Percentiles rank a stretch among this genome's conserved stretches.
Evolutionary conservation across 2,113 vertebrate genomes (phyloP).

Genomic region (Triplophysa rosa): DNA sequence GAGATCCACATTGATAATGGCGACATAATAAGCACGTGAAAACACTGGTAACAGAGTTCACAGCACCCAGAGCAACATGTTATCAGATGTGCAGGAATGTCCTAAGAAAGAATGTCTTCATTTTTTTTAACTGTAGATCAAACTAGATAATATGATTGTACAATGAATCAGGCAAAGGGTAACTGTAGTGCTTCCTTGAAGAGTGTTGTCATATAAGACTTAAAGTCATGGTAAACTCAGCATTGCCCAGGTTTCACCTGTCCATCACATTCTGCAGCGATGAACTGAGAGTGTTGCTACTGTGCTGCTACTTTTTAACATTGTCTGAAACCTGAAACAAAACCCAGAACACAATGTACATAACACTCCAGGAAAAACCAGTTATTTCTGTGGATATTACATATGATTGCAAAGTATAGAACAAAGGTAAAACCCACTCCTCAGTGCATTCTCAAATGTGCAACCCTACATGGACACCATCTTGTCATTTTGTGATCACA

Average conservation of each 20-base stretch:
- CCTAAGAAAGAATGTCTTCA: neutral
- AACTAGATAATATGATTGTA: neutral
- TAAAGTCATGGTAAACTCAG: too few species aligned
- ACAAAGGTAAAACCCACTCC: neutral
- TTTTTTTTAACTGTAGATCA: neutral
- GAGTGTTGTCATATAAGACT: neutral
- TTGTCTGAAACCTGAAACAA: neutral
- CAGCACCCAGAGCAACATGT: neutral
- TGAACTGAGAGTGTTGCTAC: neutral
- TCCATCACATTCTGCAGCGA: neutral
- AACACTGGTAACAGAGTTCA: neutral
- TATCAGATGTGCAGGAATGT: neutral
- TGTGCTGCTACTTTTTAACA: neutral
- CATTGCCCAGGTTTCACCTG: too few species aligned
- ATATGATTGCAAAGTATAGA: neutral
- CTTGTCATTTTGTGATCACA: neutral
- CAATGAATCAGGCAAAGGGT: neutral
- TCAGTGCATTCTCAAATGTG: neutral
- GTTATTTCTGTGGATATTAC: neutral
- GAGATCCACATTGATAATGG: neutral
- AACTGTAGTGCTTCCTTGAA: neutral
- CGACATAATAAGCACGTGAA: neutral
- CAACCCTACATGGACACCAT: neutral
- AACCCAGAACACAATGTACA: neutral
- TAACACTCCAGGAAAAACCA: neutral